These are phyloP conservation scores for Hybos culiciformis DNA, from an alignment of 2,888 invertebrate genomes.

Conservation along the genomic window DNA sequence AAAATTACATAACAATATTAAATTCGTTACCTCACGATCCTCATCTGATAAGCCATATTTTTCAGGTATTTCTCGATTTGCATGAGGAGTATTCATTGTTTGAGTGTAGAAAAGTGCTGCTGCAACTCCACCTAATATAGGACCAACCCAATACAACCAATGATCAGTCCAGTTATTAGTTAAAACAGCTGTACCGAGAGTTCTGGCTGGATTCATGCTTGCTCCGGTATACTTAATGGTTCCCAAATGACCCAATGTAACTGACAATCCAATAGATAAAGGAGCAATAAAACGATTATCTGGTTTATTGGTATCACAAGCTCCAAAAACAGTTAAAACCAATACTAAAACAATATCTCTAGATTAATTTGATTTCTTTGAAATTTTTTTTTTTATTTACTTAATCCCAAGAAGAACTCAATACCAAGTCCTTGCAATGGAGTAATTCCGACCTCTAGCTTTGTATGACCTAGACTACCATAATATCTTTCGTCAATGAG, in stretches of 20 bases:
- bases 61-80: constrained; percentile 23
- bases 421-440: constrained; percentile 74
- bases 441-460: constrained; percentile 44
- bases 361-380: no score
- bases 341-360: no score
- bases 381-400: no score
- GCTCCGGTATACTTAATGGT: constrained; percentile 76
- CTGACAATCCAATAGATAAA: constrained; percentile 75
- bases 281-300: constrained; percentile 73
- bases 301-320: constrained; percentile 38
- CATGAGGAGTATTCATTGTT: constrained; percentile 25
- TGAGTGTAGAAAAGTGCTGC: constrained; percentile 60
- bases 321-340: constrained; percentile 79
- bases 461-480: constrained; percentile 54
- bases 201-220: constrained; percentile 86
- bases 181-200: constrained; percentile 75
- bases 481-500: constrained; percentile 52
- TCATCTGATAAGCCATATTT: constrained; percentile 38
- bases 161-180: constrained; percentile 61
- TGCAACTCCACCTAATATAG: constrained; percentile 63
- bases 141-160: constrained; percentile 90
- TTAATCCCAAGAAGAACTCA: constrained; percentile 80
- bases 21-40: constrained; percentile 60
- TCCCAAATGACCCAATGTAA: constrained; percentile 70
- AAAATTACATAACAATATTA: no score